Base-by-base conservation (phyloP, 92 coral and sea anemone species). In the Montipora capitata region DNA sequence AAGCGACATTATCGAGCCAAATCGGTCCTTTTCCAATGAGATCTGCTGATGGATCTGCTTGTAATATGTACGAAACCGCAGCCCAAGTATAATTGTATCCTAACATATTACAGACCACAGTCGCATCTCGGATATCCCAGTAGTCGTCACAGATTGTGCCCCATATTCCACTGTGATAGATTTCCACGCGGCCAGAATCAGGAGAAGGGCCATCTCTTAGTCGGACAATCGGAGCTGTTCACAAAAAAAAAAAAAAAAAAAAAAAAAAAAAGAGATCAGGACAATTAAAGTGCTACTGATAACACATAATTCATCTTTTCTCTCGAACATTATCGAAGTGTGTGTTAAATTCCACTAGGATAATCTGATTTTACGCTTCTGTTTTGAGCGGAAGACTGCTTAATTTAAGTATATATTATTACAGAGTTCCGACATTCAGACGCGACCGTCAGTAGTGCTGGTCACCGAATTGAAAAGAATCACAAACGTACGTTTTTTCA, bases 101-200 rank as follows among this genome's bases (percentile, higher is more conserved):
- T 6, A 85, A 82, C 82, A 77, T 77, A 17, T 81, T 82, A 40
- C 89, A 85, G 49, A 76, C 76, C 13, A 85, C 89, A 10, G 81
- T 17, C 48, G 83, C 82, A 66, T 85, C 82, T 0, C 67, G 77
- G 5, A 85, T 64, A 39, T 85, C 83, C 89, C 89, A 85, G 20
- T 64, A 27, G 18, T 85, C 89, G 48, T 85, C 89, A 40, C 89
- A 85, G 41, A 85, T 78, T 38, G 95, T 92, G 41, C 95, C 95
- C 95, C 95, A 92, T 1, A 57, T 74, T 48, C 93, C 95, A 69
- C 76, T 80, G 66, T 89, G 73, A 4, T 52, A 62, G 61, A 92
- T 91, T 61, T 92, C 95, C 7, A 92, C 74, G 5, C 95, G 90
- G 40, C 95, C 95, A 68, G 64, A 58, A 15, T 40, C 42, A 0